Evolutionary conservation across 2,113 vertebrate species (phyloP).

Genomic region (Neomonachus schauinslandi): DNA sequence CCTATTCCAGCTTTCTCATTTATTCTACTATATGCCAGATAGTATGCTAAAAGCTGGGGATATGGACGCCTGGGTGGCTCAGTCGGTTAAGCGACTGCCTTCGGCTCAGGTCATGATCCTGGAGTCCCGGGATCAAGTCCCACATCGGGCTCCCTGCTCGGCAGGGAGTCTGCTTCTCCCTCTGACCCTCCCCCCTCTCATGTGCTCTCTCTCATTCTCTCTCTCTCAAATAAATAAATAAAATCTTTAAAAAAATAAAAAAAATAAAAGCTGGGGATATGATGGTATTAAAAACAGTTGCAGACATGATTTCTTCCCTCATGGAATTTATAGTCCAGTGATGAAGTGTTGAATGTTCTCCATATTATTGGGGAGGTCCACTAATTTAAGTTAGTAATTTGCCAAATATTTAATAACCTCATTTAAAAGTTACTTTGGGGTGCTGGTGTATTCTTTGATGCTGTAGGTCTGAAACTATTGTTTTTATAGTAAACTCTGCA

Average conservation of each 20-base stretch:
- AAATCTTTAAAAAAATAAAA: too few species aligned
- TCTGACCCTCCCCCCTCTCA: too few species aligned
- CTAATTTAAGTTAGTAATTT: background rate
- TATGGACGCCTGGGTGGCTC: too few species aligned
- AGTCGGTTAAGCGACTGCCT: too few species aligned
- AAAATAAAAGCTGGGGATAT: too few species aligned
- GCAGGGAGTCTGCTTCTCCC: too few species aligned
- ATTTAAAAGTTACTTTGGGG: conserved; percentile 9
- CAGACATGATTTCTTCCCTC: background rate
- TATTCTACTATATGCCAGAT: background rate
- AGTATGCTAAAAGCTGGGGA: background rate
- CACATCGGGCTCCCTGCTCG: too few species aligned
- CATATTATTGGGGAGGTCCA: background rate
- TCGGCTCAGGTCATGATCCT: too few species aligned
- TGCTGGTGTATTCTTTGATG: conserved; percentile 24
- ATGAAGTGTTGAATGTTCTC: background rate
- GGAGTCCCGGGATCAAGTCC: too few species aligned
- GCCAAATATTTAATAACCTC: background rate
- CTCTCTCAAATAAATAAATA: too few species aligned
- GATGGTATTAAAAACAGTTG: background rate
- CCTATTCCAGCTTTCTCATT: background rate
- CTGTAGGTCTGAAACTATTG: background rate
- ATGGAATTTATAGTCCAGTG: background rate
- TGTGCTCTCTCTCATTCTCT: too few species aligned
- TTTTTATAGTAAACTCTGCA: background rate